phyloP scores from a whole-genome alignment of 2,888 invertebrate genomes.

The Drosophila lutescens region DNA sequence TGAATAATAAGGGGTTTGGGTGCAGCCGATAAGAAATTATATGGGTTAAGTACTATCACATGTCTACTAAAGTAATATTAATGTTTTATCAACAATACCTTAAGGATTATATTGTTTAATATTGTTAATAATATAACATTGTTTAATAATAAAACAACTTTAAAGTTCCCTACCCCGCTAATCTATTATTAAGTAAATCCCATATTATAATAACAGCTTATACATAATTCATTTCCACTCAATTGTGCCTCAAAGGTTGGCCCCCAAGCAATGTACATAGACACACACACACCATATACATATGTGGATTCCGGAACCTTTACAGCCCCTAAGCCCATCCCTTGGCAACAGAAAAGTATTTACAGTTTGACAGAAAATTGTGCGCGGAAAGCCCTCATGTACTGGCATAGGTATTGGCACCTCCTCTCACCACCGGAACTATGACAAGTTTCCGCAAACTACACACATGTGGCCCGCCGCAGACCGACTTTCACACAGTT shows the following conservation, averaged over 20 bases:
- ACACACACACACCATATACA: not conserved
- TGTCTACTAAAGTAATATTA: too few species aligned
- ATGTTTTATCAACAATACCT: too few species aligned
- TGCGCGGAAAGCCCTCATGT: constrained; percentile 67
- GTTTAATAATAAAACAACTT: too few species aligned
- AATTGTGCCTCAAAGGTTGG: constrained; percentile 25
- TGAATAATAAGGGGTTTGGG: not conserved
- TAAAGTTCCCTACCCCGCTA: constrained; percentile 4
- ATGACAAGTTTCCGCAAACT: constrained; percentile 54
- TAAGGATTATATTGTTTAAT: too few species aligned
- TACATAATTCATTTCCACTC: constrained; percentile 36
- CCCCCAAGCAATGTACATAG: not conserved
- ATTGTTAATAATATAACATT: too few species aligned
- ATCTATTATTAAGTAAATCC: constrained; percentile 23
- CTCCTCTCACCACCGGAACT: constrained; percentile 1
- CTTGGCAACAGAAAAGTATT: constrained; percentile 52
- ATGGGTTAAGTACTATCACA: not conserved
- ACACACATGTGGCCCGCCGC: constrained; percentile 17
- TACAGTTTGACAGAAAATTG: constrained; percentile 53
- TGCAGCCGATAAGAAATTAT: not conserved
- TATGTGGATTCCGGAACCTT: constrained; percentile 35
- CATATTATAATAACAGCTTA: constrained; percentile 21
- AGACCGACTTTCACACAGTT: constrained; percentile 5
- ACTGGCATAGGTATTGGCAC: constrained; percentile 23
- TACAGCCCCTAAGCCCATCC: constrained; percentile 40